A percentile compares a stretch with the other conserved stretches of the same genome.
These are phyloP conservation scores for Sanderia malayensis DNA, from an alignment of 30 jellyfish, hydroid and myxozoan genomes.

Conservation along the genomic window DNA sequence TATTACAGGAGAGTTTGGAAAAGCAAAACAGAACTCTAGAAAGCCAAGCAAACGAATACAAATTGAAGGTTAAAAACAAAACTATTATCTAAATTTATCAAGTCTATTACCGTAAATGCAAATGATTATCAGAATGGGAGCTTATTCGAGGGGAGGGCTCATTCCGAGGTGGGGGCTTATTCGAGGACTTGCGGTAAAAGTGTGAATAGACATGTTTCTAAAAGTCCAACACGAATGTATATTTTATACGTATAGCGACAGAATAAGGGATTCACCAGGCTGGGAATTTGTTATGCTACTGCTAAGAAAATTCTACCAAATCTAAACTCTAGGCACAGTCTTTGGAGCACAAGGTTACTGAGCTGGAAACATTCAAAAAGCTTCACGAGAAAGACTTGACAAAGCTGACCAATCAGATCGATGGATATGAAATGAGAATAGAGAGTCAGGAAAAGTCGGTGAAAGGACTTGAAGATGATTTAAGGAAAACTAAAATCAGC, in stretches of 20 bases:
- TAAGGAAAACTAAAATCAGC: conserved; percentile 34
- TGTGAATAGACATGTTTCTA: too few species aligned
- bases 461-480: conserved; percentile 34
- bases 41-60: neutral
- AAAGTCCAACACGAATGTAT: too few species aligned
- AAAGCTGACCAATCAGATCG: conserved; percentile 34
- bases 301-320: too few species aligned
- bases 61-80: conserved; percentile 5
- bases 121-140: too few species aligned
- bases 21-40: conserved; percentile 8
- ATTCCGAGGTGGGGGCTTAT: too few species aligned
- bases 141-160: too few species aligned
- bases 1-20: conserved; percentile 1
- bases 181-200: too few species aligned
- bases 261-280: too few species aligned
- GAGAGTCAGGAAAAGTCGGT: conserved; percentile 45
- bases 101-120: too few species aligned
- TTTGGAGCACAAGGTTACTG: conserved; percentile 56
- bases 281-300: too few species aligned
- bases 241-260: too few species aligned
- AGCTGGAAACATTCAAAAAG: conserved; percentile 56
- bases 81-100: too few species aligned
- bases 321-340: conserved; percentile 39
- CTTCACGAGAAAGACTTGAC: conserved; percentile 53
- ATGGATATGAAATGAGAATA: conserved; percentile 30